These are phyloP conservation scores for Ypsolopha sequella DNA, from an alignment of 2,888 invertebrate species.

Conservation along the genomic window DNA sequence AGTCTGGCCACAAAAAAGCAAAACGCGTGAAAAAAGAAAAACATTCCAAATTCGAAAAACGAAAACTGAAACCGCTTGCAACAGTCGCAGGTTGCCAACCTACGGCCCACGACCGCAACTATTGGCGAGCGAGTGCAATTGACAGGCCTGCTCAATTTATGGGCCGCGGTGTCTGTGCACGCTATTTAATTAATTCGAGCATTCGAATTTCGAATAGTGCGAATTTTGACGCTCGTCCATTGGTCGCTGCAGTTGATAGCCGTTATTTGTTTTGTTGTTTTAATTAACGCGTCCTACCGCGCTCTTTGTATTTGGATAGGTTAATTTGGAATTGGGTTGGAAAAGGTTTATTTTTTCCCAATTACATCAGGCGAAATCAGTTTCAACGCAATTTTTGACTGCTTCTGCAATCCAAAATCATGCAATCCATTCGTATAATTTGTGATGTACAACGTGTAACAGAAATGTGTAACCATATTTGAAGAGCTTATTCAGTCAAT, in stretches of 20 bases:
- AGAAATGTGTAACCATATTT: too few species aligned
- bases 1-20: background rate
- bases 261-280: constrained; percentile 68
- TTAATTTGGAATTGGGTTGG: background rate
- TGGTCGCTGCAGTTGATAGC: constrained; percentile 49
- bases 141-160: constrained; percentile 69
- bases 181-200: constrained; percentile 67
- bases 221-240: constrained; percentile 46
- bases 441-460: too few species aligned
- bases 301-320: background rate
- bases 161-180: constrained; percentile 56
- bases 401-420: background rate
- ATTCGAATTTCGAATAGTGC: constrained; percentile 55
- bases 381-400: background rate
- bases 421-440: too few species aligned
- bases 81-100: constrained; percentile 11
- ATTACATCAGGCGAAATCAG: background rate
- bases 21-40: background rate
- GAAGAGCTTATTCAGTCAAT: too few species aligned
- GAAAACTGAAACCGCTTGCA: constrained; percentile 7
- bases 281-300: constrained; percentile 41
- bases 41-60: constrained; percentile 8
- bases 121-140: constrained; percentile 66
- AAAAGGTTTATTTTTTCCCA: background rate
- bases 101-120: constrained; percentile 55